Base-by-base conservation (phyloP, 2,797 vertebrate species). In the Enteromius treurensis region DNA sequence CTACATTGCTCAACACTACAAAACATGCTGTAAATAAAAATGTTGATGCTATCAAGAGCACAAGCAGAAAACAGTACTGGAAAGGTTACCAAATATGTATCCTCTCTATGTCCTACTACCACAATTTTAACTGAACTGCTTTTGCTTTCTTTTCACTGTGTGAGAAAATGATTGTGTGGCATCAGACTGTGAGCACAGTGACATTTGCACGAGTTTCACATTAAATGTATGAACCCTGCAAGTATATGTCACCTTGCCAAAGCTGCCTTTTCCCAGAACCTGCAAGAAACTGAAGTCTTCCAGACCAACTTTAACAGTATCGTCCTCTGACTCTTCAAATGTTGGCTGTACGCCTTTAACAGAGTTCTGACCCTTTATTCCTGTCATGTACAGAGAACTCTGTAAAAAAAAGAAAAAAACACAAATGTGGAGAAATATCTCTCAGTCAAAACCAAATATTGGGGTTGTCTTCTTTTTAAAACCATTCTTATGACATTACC, bases 221-320 rank as follows among this genome's bases (percentile, higher is more conserved):
- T n/a, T 23, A n/a, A 58, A n/a, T 13, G 10, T n/a, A 23, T 4
- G n/a, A 64, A 14, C 1, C 60, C 26, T 62, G 26, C 26, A 14
- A 3, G 2, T 29, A 17, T 17, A 26, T 23, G 95, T 92, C 90
- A 99, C 98, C 96, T 99, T 99, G 89, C 98, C 98, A 89, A 99
- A 99, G 90, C 98, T 99, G 88, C 98, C 98, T 82, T 99, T 99
- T 58, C 98, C 98, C 62, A 99, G 86, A 0, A 99, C 97, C 86
- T 97, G 96, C 82, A 99, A 93, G 88, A 99, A 99, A 0, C 95
- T 95, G 84, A 99, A 96, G 90, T 97, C 95, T 37, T 95, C 90
- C 68, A 99, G 94, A 37, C 96, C 96, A 10, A 97, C 90, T 4
- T 86, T 90, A 47, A 88, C 88, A 9, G 53, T 40, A 26, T 89